Conservation (phyloP, 2,113 vertebrate species). For the Aramus guarauna region DNA sequence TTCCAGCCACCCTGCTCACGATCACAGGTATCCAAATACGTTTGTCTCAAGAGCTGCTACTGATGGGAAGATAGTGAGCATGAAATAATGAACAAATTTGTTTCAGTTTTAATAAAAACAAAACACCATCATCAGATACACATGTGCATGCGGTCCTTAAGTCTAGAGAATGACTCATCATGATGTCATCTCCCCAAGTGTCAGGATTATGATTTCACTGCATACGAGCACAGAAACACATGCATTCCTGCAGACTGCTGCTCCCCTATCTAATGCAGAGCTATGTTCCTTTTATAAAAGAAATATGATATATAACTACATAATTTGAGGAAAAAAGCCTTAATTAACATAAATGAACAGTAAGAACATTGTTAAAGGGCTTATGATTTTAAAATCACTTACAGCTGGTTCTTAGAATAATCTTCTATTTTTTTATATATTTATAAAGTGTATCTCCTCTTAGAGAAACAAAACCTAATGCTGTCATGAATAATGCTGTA, state of each 20-base stretch:
- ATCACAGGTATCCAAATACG: neutral
- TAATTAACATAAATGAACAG: neutral
- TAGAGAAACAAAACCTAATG: neutral
- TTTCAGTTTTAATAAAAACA: slow-evolving; percentile 3
- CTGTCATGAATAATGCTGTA: neutral
- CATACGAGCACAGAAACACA: neutral
- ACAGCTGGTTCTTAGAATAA: neutral
- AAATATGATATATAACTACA: neutral
- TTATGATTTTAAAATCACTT: neutral
- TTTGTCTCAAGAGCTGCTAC: neutral
- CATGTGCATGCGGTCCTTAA: neutral
- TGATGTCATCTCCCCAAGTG: neutral
- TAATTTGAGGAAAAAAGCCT: neutral
- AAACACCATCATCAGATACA: neutral
- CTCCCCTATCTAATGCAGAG: neutral
- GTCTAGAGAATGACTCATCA: neutral
- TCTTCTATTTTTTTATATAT: neutral
- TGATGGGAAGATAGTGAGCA: neutral
- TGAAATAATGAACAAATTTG: neutral
- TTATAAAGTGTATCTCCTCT: neutral
- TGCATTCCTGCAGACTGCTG: neutral
- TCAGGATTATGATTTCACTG: neutral
- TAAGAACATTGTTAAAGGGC: neutral
- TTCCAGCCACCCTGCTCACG: neutral
- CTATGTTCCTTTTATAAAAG: neutral